Evolutionary conservation across 2,113 vertebrate genomes (phyloP).

Genomic region (Australoheros scitulus): DNA sequence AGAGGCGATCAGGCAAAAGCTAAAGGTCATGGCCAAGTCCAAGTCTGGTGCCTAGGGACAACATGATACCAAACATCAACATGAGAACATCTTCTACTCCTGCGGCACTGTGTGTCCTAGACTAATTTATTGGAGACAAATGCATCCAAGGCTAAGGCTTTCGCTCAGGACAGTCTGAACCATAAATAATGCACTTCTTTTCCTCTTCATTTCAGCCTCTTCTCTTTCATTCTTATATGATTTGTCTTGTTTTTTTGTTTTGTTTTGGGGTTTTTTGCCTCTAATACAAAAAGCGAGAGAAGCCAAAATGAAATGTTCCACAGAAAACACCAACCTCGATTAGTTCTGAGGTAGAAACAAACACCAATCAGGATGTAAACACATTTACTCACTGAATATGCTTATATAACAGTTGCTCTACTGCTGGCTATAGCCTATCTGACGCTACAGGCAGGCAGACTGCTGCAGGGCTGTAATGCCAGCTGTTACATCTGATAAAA

Average conservation of each 20-base stretch:
- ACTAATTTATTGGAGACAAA: slow-evolving; percentile 41
- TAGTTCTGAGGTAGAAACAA: background rate
- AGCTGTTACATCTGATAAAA: slow-evolving; percentile 20
- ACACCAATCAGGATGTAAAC: background rate
- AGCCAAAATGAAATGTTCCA: background rate
- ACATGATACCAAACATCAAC: slow-evolving; percentile 45
- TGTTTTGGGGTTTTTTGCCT: background rate
- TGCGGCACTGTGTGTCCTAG: slow-evolving; percentile 38
- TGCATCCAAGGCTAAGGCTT: slow-evolving; percentile 52
- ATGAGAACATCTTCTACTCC: slow-evolving; percentile 56
- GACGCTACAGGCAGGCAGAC: background rate
- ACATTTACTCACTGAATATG: background rate
- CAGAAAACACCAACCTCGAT: slow-evolving; percentile 16
- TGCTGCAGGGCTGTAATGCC: background rate
- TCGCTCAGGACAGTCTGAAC: slow-evolving; percentile 42
- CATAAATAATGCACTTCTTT: slow-evolving; percentile 19
- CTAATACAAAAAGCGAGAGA: background rate
- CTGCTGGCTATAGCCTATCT: background rate
- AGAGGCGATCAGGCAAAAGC: slow-evolving; percentile 21
- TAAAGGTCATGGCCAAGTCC: slow-evolving; percentile 60
- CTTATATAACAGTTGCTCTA: background rate
- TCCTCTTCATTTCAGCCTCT: background rate
- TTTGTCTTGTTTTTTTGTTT: background rate
- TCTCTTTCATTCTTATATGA: slow-evolving; percentile 5
- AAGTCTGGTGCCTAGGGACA: slow-evolving; percentile 26